Evolutionary conservation across 2,113 vertebrate species (phyloP).

Genomic region (Grus americana): DNA sequence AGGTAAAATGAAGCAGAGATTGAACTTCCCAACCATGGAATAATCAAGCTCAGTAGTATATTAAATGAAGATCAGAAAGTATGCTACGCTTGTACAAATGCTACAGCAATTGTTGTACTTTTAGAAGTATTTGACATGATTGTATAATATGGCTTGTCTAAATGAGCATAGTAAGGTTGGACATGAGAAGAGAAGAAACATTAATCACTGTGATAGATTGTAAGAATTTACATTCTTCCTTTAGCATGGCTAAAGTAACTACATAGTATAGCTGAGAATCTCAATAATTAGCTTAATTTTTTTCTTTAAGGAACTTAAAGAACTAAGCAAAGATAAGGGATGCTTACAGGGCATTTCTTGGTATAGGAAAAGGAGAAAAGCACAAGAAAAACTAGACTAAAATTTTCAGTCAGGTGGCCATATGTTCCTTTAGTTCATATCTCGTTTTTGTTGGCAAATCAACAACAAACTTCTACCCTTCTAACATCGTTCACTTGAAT

Average conservation of each 20-base stretch:
- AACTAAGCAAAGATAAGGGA: not conserved
- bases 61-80: not conserved
- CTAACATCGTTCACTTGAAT: not conserved
- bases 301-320: not conserved
- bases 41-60: not conserved
- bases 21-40: not conserved
- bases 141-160: not conserved
- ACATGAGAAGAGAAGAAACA: not conserved
- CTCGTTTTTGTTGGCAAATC: constrained; percentile 10
- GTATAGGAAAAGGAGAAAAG: not conserved
- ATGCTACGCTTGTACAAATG: not conserved
- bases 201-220: not conserved
- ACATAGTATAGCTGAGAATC: not conserved
- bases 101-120: not conserved
- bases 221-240: not conserved
- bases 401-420: not conserved
- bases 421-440: not conserved
- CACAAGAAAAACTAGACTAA: not conserved
- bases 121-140: not conserved
- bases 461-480: not conserved
- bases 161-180: not conserved
- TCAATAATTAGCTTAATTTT: not conserved
- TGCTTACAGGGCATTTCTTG: not conserved
- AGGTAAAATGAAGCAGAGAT: not conserved
- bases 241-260: not conserved